phyloP scores from a whole-genome alignment of 1,140 invertebrate genomes.

The Scaptomyza montana region DNA sequence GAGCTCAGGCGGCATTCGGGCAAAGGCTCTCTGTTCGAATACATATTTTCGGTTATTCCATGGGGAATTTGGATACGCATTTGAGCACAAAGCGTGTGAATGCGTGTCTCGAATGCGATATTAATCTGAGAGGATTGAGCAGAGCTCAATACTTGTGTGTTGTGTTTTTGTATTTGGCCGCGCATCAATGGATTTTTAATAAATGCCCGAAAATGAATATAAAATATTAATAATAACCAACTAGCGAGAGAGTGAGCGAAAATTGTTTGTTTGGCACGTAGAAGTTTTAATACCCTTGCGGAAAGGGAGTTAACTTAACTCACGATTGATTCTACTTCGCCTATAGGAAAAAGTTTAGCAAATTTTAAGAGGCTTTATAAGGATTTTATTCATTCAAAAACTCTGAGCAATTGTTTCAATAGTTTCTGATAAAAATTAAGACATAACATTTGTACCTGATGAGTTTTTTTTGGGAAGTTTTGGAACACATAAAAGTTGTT shows the following conservation, averaged over 20 bases:
- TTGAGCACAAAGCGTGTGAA: conserved; percentile 72
- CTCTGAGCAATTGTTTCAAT: no score
- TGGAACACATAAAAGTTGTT: no score
- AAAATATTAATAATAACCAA: not conserved
- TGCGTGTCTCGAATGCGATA: conserved; percentile 74
- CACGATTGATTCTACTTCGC: no score
- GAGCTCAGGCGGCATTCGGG: not conserved
- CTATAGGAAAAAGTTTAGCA: no score
- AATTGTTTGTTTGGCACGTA: no score
- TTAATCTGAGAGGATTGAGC: conserved; percentile 52
- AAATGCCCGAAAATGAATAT: conserved; percentile 47
- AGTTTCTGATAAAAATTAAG: no score
- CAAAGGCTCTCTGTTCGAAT: not conserved
- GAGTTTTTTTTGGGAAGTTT: no score
- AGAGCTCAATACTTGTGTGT: not conserved
- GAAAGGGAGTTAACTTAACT: no score
- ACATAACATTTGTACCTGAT: no score
- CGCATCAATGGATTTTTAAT: conserved; percentile 79
- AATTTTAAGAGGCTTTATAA: no score
- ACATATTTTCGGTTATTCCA: not conserved
- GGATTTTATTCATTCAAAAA: no score
- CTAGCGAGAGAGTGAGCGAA: not conserved
- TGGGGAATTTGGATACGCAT: conserved; percentile 77
- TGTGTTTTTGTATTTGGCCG: conserved; percentile 16
- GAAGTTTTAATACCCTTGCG: not conserved